Evolutionary conservation across 1,140 invertebrate species (phyloP).

Genomic region (Anastrepha ludens): DNA sequence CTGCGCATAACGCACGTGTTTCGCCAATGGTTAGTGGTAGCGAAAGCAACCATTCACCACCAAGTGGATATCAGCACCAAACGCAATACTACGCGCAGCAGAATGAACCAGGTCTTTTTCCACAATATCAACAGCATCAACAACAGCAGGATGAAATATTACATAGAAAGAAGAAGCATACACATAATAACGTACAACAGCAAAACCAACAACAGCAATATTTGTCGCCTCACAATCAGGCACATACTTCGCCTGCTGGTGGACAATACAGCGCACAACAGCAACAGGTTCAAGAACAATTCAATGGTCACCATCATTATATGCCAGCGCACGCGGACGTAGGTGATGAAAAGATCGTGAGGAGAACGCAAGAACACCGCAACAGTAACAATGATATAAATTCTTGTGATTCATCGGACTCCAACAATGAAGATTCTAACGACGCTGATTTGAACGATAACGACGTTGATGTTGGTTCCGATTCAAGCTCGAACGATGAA

Average conservation of each 20-base stretch:
- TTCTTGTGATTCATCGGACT: slow-evolving; percentile 69
- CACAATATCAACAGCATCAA: not conserved
- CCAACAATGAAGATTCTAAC: slow-evolving; percentile 63
- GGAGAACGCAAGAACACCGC: slow-evolving; percentile 18
- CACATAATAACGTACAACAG: slow-evolving; percentile 17
- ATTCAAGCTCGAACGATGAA: slow-evolving; percentile 34
- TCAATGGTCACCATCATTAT: slow-evolving; percentile 57
- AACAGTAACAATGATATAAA: slow-evolving; percentile 59
- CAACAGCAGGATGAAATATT: slow-evolving; percentile 48
- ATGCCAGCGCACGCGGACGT: slow-evolving; percentile 17
- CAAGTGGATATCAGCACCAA: slow-evolving; percentile 26
- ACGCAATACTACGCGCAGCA: slow-evolving; percentile 34
- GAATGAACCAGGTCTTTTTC: not conserved
- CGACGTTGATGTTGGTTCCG: slow-evolving; percentile 50
- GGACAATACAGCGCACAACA: slow-evolving; percentile 42
- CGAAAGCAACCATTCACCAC: slow-evolving; percentile 57
- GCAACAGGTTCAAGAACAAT: slow-evolving; percentile 30
- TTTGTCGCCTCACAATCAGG: slow-evolving; percentile 43
- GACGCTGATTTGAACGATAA: slow-evolving; percentile 61
- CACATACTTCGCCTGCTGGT: slow-evolving; percentile 8
- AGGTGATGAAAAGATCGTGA: not conserved
- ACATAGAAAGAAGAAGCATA: slow-evolving; percentile 23
- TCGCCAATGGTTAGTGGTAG: slow-evolving; percentile 56
- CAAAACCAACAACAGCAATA: slow-evolving; percentile 54
- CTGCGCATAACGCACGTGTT: slow-evolving; percentile 45